These are phyloP conservation scores for Aulostomus chinensis DNA, from an alignment of 2,797 vertebrate species.

Conservation along the genomic window DNA sequence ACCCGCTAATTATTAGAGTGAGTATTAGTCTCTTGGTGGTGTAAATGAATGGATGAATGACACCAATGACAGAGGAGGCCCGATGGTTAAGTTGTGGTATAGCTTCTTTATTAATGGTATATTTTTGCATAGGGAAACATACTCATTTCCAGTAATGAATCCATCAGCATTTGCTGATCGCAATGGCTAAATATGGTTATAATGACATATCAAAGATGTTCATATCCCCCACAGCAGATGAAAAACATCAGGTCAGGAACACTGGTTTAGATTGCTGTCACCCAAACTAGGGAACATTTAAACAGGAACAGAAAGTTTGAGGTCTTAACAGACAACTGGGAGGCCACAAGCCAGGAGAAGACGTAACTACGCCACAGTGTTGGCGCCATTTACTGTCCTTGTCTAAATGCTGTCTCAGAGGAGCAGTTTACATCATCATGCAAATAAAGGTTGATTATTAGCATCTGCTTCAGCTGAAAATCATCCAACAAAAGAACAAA, in stretches of 20 bases:
- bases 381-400: conserved; percentile 19
- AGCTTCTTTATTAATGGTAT: conserved; percentile 89
- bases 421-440: conserved; percentile 33
- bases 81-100: conserved; percentile 80
- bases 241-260: conserved; percentile 67
- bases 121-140: conserved; percentile 93
- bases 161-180: conserved; percentile 82
- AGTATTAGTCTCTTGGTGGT: too few relatives aligned
- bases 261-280: conserved; percentile 48
- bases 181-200: conserved; percentile 86
- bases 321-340: background rate
- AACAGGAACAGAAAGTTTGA: conserved; percentile 48
- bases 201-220: conserved; percentile 84
- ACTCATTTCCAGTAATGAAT: conserved; percentile 87
- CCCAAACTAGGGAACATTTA: conserved; percentile 61
- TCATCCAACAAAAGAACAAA: conserved; percentile 35
- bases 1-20: too few relatives aligned
- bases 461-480: conserved; percentile 42
- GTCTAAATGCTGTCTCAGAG: conserved; percentile 14
- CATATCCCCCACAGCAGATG: conserved; percentile 80
- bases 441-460: conserved; percentile 46
- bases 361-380: background rate
- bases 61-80: background rate
- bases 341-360: conserved; percentile 5
- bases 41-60: background rate